Conservation (phyloP, 2,113 vertebrate species). For the Ciconia stormi region DNA sequence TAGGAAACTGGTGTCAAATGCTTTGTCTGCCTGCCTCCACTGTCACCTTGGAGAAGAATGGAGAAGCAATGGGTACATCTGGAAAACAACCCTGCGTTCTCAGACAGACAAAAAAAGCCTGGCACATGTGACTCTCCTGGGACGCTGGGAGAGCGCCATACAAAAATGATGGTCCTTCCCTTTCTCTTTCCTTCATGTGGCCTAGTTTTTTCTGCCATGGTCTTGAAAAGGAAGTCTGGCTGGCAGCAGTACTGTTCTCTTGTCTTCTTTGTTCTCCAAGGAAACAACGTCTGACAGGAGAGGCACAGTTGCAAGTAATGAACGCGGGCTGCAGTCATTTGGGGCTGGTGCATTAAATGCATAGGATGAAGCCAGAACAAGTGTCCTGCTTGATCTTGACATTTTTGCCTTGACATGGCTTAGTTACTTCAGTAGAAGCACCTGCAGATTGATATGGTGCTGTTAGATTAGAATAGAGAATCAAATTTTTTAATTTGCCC, state of each 20-base stretch:
- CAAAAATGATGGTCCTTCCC: background rate
- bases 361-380: background rate
- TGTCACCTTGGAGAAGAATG: background rate
- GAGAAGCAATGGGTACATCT: background rate
- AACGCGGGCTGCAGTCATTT: background rate
- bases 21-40: background rate
- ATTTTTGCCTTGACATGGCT: background rate
- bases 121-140: background rate
- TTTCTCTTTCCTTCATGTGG: background rate
- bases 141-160: background rate
- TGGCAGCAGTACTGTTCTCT: background rate
- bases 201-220: background rate
- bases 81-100: background rate
- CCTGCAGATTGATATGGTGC: conserved; percentile 26
- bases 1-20: background rate
- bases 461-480: conserved; percentile 46
- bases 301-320: background rate
- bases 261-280: background rate
- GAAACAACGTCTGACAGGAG: background rate
- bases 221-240: conserved; percentile 1
- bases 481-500: background rate
- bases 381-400: background rate
- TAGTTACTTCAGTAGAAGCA: background rate
- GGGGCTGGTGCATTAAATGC: background rate
- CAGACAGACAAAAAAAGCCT: background rate